A percentile compares a stretch with the other conserved stretches of the same genome.
Conservation (phyloP, 2,113 vertebrate genomes). For the Nematolebias whitei region DNA sequence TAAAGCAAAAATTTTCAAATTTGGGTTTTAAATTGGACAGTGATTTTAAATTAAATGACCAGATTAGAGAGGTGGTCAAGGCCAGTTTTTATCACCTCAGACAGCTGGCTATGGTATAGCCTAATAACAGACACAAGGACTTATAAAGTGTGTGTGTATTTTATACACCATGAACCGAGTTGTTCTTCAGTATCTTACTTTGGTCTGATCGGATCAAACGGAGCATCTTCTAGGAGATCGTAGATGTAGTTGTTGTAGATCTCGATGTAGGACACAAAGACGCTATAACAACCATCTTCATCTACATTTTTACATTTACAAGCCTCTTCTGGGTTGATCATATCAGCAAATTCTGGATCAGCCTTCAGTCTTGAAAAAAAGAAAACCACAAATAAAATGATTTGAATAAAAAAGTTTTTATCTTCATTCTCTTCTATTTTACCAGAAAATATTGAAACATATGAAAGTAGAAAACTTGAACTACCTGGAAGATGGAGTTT, state of each 20-base stretch:
- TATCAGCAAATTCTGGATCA: slow-evolving; percentile 93
- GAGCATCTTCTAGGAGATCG: slow-evolving; percentile 91
- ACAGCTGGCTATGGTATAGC: too few species aligned
- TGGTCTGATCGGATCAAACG: slow-evolving; percentile 87
- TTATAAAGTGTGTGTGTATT: too few species aligned
- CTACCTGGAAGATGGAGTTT: slow-evolving; percentile 87
- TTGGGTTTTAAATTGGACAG: too few species aligned
- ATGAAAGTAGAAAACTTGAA: too few species aligned
- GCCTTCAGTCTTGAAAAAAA: slow-evolving; percentile 80
- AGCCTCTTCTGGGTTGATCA: slow-evolving; percentile 87
- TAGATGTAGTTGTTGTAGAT: slow-evolving; percentile 99
- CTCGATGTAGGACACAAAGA: slow-evolving; percentile 97
- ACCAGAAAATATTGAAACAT: too few species aligned
- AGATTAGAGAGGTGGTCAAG: too few species aligned
- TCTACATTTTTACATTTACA: slow-evolving; percentile 87
- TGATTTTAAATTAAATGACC: too few species aligned
- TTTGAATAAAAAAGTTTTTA: not conserved
- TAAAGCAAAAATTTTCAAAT: too few species aligned
- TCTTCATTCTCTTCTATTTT: too few species aligned
- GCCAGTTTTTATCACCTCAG: too few species aligned
- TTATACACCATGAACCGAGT: too few species aligned
- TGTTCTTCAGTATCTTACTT: slow-evolving; percentile 82
- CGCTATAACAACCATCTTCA: slow-evolving; percentile 92
- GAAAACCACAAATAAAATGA: not conserved
- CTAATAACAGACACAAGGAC: not conserved